A percentile compares a stretch with the other conserved stretches of the same genome.
phyloP scores from a whole-genome alignment of 2,888 invertebrate genomes.

The Pristionchus exspectatus region DNA sequence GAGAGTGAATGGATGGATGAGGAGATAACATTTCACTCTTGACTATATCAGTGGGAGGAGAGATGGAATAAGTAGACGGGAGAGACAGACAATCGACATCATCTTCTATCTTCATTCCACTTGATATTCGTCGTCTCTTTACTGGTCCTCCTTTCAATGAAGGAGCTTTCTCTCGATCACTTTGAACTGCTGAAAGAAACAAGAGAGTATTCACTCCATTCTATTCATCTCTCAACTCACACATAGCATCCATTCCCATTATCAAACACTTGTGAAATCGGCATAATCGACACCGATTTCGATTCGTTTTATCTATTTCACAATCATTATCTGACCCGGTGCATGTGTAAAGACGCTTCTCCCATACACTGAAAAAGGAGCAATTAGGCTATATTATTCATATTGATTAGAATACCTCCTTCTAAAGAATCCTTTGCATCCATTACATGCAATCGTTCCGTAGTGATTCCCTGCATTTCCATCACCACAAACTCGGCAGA shows the following conservation, averaged over 20 bases:
- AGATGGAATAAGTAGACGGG: neutral
- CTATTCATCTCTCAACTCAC: constrained; percentile 53
- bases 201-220: neutral
- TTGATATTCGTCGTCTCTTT: neutral
- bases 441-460: constrained; percentile 72
- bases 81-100: neutral
- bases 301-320: constrained; percentile 64
- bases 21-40: constrained; percentile 37
- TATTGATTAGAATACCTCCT: constrained; percentile 58
- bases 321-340: constrained; percentile 68
- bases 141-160: neutral
- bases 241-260: constrained; percentile 70
- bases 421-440: constrained; percentile 73
- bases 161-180: constrained; percentile 43
- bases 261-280: constrained; percentile 67
- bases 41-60: constrained; percentile 10
- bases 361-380: constrained; percentile 67
- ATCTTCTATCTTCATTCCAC: constrained; percentile 1
- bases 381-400: neutral
- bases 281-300: constrained; percentile 70
- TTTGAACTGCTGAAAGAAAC: constrained; percentile 28
- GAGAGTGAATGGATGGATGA: constrained; percentile 13
- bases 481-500: constrained; percentile 71
- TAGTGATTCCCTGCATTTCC: constrained; percentile 70
- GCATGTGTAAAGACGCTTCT: constrained; percentile 69